Evolutionary conservation across 2,113 vertebrate species (phyloP).

Genomic region (Phycodurus eques): DNA sequence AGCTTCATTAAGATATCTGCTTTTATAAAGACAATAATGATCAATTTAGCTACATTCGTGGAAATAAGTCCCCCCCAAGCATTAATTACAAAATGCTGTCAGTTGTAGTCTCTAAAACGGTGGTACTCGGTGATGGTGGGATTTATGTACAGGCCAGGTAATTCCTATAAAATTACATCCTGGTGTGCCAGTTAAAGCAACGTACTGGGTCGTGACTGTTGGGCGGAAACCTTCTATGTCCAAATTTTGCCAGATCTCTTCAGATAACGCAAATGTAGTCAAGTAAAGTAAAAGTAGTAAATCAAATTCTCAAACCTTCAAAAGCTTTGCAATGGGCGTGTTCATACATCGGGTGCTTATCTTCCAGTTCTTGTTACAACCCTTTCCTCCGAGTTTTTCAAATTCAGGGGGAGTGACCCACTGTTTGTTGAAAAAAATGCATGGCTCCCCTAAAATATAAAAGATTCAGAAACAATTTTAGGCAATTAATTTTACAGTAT

Average conservation of each 20-base stretch:
- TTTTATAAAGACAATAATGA: not conserved
- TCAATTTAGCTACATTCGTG: not conserved
- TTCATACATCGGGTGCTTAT: conserved; percentile 45
- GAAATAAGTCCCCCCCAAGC: not conserved
- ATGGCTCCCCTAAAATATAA: conserved; percentile 49
- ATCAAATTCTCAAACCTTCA: conserved; percentile 47
- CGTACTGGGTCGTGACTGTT: too few relatives aligned
- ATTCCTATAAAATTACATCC: not conserved
- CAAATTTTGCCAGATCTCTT: not conserved
- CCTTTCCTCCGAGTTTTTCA: conserved; percentile 54
- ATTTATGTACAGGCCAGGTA: not conserved
- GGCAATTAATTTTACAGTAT: too few relatives aligned
- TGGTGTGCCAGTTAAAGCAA: too few relatives aligned
- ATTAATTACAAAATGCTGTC: not conserved
- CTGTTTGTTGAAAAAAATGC: conserved; percentile 27
- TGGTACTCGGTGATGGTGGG: not conserved
- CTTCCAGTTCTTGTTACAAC: conserved; percentile 62
- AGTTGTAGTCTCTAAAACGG: not conserved
- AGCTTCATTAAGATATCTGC: not conserved
- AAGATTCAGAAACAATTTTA: not conserved
- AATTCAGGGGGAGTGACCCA: conserved; percentile 64
- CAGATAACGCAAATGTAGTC: not conserved
- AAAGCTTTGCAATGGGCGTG: conserved; percentile 46
- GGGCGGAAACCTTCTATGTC: too few relatives aligned
- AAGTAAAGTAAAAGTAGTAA: not conserved